Evolutionary conservation across 2,113 vertebrate genomes (phyloP), one percentile per base, ranked within the genome.

Genomic region (Sturnus vulgaris): DNA sequence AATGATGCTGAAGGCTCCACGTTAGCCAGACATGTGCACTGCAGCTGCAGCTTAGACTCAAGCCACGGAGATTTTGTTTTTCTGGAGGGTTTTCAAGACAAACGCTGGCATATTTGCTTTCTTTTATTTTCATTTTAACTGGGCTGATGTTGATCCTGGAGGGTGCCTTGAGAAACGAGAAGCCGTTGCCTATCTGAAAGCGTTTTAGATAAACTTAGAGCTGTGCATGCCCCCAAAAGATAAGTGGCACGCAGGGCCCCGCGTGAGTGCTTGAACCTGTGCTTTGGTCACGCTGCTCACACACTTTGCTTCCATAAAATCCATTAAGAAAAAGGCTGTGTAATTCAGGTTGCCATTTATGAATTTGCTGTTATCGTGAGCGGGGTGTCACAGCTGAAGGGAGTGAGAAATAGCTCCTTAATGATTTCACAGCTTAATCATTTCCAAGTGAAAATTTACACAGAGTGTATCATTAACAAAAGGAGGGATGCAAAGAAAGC

Each of bases 361-460:
- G 92, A 85, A 71, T 89, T 79, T 40, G 35, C 84, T 89, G 3
- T 76, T 85, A 33, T 53, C 2, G 0, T 52, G 71, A 95, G 72
- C 5, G 4, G 31, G 35, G 28, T 80, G 90, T 88, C 92, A 88
- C 60, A 59, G 60, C 80, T 55, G 82, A 86, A n/a, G 79, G 60
- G 72, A 90, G 79, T 90, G 85, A 95, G 79, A 83, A 95, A 52
- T 49, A 56, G 82, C 56, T 96, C 60, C 79, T 92, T 93, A 92
- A 91, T 93, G 64, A 28, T 12, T 71, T 77, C 3, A 3, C 78
- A 71, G 90, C 53, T 96, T 86, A 95, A 85, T 96, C 1, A 86
- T 93, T 97, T 85, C 75, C 70, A 55, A 64, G 61, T 47, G 75
- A 88, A 81, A 92, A 90, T 83, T 20, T 86, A n/a, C 88, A 47